phyloP scores from a whole-genome alignment of 1,140 invertebrate genomes.

The Copidosoma floridanum region DNA sequence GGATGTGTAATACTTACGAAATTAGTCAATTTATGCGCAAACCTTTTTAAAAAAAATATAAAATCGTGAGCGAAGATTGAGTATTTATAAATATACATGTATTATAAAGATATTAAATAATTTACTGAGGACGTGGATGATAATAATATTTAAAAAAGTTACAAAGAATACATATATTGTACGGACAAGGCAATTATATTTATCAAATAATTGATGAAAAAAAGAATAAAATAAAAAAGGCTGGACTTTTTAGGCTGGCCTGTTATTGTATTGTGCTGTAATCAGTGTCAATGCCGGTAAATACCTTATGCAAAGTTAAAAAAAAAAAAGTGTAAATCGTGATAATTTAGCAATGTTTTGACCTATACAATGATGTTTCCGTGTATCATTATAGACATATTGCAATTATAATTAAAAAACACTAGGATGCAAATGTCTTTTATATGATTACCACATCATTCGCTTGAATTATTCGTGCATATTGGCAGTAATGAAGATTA shows the following conservation, averaged over 20 bases:
- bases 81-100: slow-evolving; percentile 40
- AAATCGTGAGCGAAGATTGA: slow-evolving; percentile 34
- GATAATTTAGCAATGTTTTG: too few relatives aligned
- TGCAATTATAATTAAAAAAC: too few relatives aligned
- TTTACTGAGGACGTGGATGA: slow-evolving; percentile 21
- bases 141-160: slow-evolving; percentile 35
- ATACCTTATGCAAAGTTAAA: too few relatives aligned
- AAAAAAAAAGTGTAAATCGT: too few relatives aligned
- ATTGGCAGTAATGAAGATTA: too few relatives aligned
- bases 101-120: slow-evolving; percentile 33
- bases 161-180: slow-evolving; percentile 31
- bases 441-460: background rate
- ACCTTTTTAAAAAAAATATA: slow-evolving; percentile 43
- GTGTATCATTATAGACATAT: too few relatives aligned
- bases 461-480: background rate
- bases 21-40: slow-evolving; percentile 54
- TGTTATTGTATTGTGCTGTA: slow-evolving; percentile 33
- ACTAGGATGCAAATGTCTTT: too few relatives aligned
- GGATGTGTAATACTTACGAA: slow-evolving; percentile 32
- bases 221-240: background rate
- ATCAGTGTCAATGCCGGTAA: slow-evolving; percentile 36
- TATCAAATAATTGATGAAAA: slow-evolving; percentile 11
- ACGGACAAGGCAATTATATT: slow-evolving; percentile 25
- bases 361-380: too few relatives aligned
- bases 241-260: slow-evolving; percentile 22